A percentile compares a stretch with the other conserved stretches of the same genome.
These are phyloP conservation scores for Crambe crambe DNA, from an alignment of 37 sponge, comb jelly and placozoan genomes.

Conservation along the genomic window DNA sequence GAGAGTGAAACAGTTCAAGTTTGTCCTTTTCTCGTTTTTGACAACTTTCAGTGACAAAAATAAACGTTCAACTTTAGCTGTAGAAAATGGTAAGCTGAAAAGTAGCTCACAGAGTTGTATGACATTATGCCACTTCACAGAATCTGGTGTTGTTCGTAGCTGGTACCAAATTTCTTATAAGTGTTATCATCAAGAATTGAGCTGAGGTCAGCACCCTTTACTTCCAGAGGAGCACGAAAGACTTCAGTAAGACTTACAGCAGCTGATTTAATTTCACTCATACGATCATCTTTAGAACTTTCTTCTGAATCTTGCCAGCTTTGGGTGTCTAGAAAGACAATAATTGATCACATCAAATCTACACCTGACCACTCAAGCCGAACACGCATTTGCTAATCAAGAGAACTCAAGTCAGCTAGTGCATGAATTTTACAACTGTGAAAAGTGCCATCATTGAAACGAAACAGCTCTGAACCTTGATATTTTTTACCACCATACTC, in stretches of 20 bases:
- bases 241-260: background rate
- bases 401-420: no score
- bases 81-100: conserved; percentile 46
- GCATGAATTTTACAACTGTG: no score
- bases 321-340: no score
- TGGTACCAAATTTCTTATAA: conserved; percentile 41
- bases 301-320: no score
- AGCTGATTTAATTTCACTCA: no score
- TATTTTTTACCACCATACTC: conserved; percentile 15
- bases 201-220: no score
- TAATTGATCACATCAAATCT: no score
- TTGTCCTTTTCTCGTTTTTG: conserved; percentile 11
- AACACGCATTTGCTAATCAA: conserved; percentile 5
- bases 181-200: conserved; percentile 17
- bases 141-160: no score
- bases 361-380: no score
- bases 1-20: conserved; percentile 21
- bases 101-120: conserved; percentile 18
- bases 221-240: conserved; percentile 12
- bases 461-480: background rate
- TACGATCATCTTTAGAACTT: no score
- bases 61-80: conserved; percentile 12
- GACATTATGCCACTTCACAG: conserved; percentile 51
- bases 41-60: conserved; percentile 29
- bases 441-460: background rate